These are phyloP conservation scores for Ametastegia equiseti DNA, from an alignment of 2,888 invertebrate species.

Conservation along the genomic window DNA sequence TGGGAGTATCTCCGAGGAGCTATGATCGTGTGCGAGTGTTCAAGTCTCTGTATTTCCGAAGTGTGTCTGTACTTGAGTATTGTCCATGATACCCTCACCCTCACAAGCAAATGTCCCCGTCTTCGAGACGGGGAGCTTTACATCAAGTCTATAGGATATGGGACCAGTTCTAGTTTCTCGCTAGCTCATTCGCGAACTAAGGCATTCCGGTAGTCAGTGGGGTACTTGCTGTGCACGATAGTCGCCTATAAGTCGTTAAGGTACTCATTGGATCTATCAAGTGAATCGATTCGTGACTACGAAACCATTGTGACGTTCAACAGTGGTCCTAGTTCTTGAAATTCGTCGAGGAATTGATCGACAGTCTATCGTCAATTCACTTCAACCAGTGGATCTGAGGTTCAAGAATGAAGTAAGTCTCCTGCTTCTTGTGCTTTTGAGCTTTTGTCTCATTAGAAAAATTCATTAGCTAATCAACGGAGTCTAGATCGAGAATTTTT, in stretches of 20 bases:
- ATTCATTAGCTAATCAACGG: too few relatives aligned
- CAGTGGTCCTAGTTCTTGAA: neutral
- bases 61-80: neutral
- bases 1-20: constrained; percentile 6
- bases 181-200: constrained; percentile 53
- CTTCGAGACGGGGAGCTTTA: constrained; percentile 15
- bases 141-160: constrained; percentile 21
- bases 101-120: constrained; percentile 31
- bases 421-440: neutral
- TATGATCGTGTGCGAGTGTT: neutral
- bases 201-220: constrained; percentile 51
- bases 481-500: too few relatives aligned
- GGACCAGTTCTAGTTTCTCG: constrained; percentile 21
- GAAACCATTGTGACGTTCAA: neutral
- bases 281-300: neutral
- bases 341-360: neutral
- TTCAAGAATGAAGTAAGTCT: neutral
- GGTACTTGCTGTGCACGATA: constrained; percentile 48
- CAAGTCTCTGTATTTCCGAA: neutral
- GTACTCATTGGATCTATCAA: neutral
- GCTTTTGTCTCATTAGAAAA: too few relatives aligned
- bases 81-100: constrained; percentile 7
- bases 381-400: neutral
- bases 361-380: neutral
- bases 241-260: neutral